Evolutionary conservation across 2,888 invertebrate species (phyloP), one percentile per base, ranked within the genome.

Genomic region (Aspidiotus destructor): DNA sequence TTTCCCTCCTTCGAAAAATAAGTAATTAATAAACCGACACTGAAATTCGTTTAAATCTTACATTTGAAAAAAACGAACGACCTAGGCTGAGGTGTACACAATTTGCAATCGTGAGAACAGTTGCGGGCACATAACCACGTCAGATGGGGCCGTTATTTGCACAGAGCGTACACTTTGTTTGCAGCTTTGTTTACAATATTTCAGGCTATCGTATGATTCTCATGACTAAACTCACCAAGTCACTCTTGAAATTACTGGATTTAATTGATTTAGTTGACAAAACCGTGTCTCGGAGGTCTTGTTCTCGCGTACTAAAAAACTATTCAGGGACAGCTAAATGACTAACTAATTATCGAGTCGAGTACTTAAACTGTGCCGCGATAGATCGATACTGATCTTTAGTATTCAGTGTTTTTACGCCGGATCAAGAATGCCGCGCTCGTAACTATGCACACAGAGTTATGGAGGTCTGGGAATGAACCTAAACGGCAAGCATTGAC

Each of bases 321-420:
- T n/a, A n/a, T n/a, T 48, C 48, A 48, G 48, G 48, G 48, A 48
- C 48, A n/a, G 11, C 48, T 11, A 48, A 48, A 48, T 48, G 48
- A 48, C 48, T 48, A 11, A 48, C 48, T 48, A 48, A 48, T 48
- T 48, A 48, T n/a, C 48, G 48, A 48, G 48, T 48, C 48, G 10
- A 48, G n/a, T 48, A 48, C n/a, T 13, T n/a, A 48, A 11, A n/a
- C 48, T 13, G 48, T 48, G n/a, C 48, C 48, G 28, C 28, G n/a
- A 48, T 48, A 48, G 48, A 48, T 48, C 48, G 48, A 48, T 48
- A 48, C 48, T n/a, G 48, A 48, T 48, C 48, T 48, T n/a, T 48
- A 48, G n/a, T 48, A 48, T 48, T 48, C 48, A 13, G n/a, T 48
- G 48, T 48, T 48, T 48, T 48, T 48, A 48, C 48, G 48, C 48